Percentiles rank a stretch among this genome's conserved stretches.
Evolutionary conservation across 2,113 vertebrate genomes (phyloP).

Genomic region (Sinocyclocheilus maitianheensis): DNA sequence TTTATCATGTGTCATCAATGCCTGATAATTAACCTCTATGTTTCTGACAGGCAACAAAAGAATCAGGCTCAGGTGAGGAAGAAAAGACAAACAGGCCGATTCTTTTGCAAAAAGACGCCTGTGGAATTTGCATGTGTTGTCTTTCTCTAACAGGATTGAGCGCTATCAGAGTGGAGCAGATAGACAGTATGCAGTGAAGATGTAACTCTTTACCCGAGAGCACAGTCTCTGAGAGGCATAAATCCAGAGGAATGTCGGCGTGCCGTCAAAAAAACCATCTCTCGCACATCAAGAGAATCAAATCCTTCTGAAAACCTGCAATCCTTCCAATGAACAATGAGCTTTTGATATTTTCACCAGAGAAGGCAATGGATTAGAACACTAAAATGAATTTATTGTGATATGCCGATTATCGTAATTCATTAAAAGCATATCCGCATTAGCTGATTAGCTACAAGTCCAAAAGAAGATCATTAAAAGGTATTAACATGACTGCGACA

Average conservation of each 20-base stretch:
- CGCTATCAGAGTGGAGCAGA: not conserved
- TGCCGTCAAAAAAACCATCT: not conserved
- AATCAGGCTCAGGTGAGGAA: slow-evolving; percentile 18
- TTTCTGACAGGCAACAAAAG: not conserved
- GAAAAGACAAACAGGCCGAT: not conserved
- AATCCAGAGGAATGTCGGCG: slow-evolving; percentile 30
- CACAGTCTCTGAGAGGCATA: not conserved
- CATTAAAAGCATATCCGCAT: not conserved
- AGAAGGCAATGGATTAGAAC: not conserved
- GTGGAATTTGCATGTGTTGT: not conserved
- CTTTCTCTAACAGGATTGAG: not conserved
- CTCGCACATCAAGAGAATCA: not conserved
- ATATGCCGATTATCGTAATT: not conserved
- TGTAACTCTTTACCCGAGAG: slow-evolving; percentile 25
- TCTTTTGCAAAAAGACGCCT: not conserved
- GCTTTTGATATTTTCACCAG: not conserved
- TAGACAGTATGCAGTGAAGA: not conserved
- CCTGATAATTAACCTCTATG: not conserved
- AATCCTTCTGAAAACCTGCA: not conserved
- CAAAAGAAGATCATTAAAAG: not conserved
- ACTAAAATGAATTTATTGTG: not conserved
- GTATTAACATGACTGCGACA: not conserved
- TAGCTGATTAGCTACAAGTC: not conserved
- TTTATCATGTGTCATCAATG: not conserved
- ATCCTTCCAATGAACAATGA: not conserved